Evolutionary conservation across 2,888 invertebrate genomes (phyloP), one percentile per base, ranked within the genome.

Genomic region (Pterostichus niger): DNA sequence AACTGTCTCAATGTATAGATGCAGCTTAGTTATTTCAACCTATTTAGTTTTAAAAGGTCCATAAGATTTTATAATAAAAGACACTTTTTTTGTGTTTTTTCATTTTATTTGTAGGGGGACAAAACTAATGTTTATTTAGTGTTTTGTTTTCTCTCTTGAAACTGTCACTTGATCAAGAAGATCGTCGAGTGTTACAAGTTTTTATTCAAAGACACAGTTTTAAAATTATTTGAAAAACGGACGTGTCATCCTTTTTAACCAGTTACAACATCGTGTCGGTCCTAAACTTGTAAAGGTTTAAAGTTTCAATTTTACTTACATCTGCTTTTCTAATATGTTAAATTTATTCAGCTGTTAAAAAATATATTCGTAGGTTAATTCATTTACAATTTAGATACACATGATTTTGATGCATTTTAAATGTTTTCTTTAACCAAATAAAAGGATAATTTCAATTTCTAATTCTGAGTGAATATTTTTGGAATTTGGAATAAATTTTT

Each of bases 161-260:
- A 15, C 40, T 71, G 44, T 71, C 68, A 71, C 40, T 64, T 33
- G 52, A 11, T 35, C n/a, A 35, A 64, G 13, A 6, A 59, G 24
- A 56, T 56, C 6, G 10, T 5, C 61, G 13, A 44, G 11, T 44
- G 68, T 17, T 56, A 71, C 44, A 64, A 64, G 35, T 64, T 71
- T 71, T 44, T 44, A 71, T 64, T 56, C 17, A 4, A 44, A 11
- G 11, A 17, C 44, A 44, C 68, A 71, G 40, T 71, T 71, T 71
- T 71, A 71, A 56, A 71, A 71, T 71, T 71, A 71, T 71, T 40
- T 71, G 44, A 71, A 71, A 71, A 71, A 71, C 68, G 68, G 68
- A 44, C 68, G 17, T 71, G 68, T 71, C 68, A 71, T 64, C 68
- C 17, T 71, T 44, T 71, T 71, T 71, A 71, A 71, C 68, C 40